phyloP scores from a whole-genome alignment of 2,888 invertebrate genomes.

The Agonopterix alstromeriana region DNA sequence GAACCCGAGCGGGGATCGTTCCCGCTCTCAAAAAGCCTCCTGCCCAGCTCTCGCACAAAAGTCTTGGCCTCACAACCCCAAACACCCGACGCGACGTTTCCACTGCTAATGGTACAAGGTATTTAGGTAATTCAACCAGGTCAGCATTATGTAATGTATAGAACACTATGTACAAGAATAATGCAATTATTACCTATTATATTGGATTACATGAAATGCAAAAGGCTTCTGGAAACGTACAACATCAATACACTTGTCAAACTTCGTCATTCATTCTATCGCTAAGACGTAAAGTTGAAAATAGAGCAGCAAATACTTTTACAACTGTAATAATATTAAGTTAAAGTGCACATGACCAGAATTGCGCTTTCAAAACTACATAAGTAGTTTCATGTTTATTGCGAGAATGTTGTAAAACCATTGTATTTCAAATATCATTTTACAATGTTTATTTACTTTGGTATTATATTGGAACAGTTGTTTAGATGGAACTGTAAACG shows the following conservation, averaged over 20 bases:
- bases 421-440: conserved; percentile 13
- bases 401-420: conserved; percentile 37
- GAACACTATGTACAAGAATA: not conserved
- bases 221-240: not conserved
- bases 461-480: too few relatives aligned
- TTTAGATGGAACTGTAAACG: too few relatives aligned
- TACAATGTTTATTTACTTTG: too few relatives aligned
- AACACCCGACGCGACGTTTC: too few relatives aligned
- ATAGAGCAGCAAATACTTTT: conserved; percentile 15
- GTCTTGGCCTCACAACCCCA: too few relatives aligned
- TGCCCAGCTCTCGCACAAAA: too few relatives aligned
- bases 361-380: not conserved
- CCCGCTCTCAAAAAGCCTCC: too few relatives aligned
- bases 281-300: conserved; percentile 18
- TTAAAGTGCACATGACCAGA: not conserved
- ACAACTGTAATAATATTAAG: too few relatives aligned
- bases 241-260: not conserved
- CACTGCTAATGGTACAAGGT: too few relatives aligned
- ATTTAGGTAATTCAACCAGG: too few relatives aligned
- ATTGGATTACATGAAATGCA: conserved; percentile 1
- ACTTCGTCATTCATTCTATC: conserved; percentile 13
- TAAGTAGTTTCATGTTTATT: conserved; percentile 11
- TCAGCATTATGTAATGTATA: too few relatives aligned
- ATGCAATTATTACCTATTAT: conserved; percentile 1
- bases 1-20: too few relatives aligned